Conservation (phyloP, 2,113 vertebrate genomes). For the Phrynocephalus versicolor region DNA sequence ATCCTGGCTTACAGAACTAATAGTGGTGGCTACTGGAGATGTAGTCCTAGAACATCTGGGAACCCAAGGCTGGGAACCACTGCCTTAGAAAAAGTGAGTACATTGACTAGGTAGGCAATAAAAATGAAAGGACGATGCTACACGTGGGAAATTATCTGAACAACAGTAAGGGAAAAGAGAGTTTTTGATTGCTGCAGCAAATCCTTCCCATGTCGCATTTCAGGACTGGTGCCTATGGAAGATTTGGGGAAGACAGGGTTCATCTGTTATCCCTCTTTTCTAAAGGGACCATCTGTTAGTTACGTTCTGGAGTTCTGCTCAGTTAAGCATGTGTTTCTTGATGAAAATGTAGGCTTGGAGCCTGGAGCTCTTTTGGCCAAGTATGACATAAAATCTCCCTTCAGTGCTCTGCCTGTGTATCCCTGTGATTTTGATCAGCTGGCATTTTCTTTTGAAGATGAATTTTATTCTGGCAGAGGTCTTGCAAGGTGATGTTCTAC, state of each 20-base stretch:
- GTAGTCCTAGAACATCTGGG: too few species aligned
- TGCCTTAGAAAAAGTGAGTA: too few species aligned
- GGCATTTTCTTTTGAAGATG: not conserved
- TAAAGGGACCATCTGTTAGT: not conserved
- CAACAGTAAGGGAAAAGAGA: not conserved
- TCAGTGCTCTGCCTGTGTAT: not conserved
- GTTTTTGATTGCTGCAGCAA: not conserved
- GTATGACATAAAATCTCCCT: not conserved
- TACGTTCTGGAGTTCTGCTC: not conserved
- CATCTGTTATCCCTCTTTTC: not conserved
- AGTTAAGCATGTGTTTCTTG: not conserved
- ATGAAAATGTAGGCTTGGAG: too few species aligned
- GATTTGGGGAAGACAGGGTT: not conserved
- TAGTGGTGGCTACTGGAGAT: too few species aligned
- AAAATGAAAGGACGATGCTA: not conserved
- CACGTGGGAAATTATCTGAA: not conserved
- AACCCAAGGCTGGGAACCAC: too few species aligned
- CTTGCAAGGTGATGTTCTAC: not conserved
- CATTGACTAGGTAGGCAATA: not conserved
- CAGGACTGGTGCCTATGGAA: not conserved
- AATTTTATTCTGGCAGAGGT: not conserved
- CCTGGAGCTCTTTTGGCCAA: not conserved
- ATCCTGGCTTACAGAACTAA: too few species aligned
- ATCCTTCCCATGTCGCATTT: not conserved
- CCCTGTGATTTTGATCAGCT: not conserved